Conservation (phyloP, 2,888 invertebrate genomes). For the Ellobium chinense region DNA sequence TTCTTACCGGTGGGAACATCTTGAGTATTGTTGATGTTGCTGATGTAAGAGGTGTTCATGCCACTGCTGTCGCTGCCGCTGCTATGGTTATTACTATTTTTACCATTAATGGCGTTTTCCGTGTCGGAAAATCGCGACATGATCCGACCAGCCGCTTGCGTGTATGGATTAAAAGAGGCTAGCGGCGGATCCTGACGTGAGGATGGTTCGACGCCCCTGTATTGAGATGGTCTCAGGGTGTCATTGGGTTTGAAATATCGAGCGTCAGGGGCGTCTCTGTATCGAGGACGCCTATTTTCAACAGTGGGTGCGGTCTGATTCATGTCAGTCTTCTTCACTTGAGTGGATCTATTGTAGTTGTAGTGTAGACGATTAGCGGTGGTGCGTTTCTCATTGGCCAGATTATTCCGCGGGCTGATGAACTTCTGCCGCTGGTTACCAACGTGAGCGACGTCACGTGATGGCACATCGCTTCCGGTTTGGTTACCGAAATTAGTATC, state of each 20-base stretch:
- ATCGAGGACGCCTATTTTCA: background rate
- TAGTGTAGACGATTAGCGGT: background rate
- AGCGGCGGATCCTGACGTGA: background rate
- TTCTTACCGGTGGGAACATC: background rate
- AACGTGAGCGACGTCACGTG: background rate
- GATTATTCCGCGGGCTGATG: background rate
- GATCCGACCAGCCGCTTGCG: constrained; percentile 20
- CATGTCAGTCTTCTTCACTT: background rate
- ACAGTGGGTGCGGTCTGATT: background rate
- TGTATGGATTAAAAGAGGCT: constrained; percentile 1
- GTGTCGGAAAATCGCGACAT: constrained; percentile 30
- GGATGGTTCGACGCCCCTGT: background rate
- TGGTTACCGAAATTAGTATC: background rate
- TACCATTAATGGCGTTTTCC: background rate
- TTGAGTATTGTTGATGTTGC: background rate
- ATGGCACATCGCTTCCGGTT: background rate
- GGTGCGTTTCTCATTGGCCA: constrained; percentile 6
- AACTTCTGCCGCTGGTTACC: background rate
- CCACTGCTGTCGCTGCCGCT: background rate
- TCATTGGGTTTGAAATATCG: background rate
- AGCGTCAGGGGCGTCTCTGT: background rate
- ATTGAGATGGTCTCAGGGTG: background rate
- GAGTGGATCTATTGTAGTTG: background rate
- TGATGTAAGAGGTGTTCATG: background rate
- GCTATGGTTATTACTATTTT: background rate